These are phyloP conservation scores for Neogobius melanostomus DNA, from an alignment of 2,113 vertebrate genomes.

Conservation along the genomic window DNA sequence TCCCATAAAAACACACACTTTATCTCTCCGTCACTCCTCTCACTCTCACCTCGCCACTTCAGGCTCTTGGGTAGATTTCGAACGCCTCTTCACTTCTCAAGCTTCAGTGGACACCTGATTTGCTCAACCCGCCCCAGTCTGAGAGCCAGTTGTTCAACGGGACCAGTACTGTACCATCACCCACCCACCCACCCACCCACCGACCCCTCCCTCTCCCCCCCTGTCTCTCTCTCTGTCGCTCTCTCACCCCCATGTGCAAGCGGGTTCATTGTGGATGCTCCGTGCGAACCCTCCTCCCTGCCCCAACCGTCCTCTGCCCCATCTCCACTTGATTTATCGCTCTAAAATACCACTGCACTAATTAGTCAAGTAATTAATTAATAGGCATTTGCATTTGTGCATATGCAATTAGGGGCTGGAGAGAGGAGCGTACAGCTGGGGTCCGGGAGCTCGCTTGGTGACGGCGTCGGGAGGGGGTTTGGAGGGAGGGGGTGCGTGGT, in stretches of 20 bases:
- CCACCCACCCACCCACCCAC: conserved; percentile 4
- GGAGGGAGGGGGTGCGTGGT: conserved; percentile 35
- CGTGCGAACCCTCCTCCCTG: conserved; percentile 66
- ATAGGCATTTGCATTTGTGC: conserved; percentile 99
- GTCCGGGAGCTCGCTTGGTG: conserved; percentile 62
- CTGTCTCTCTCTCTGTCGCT: conserved; percentile 25
- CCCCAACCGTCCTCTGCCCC: conserved; percentile 87
- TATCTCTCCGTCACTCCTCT: neutral
- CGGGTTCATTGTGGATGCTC: conserved; percentile 61
- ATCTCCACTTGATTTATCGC: conserved; percentile 97
- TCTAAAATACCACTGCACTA: conserved; percentile 99
- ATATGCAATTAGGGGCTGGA: conserved; percentile 98
- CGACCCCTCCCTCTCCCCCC: conserved; percentile 21
- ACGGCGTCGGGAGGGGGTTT: neutral
- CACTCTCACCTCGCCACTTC: neutral
- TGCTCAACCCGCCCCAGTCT: conserved; percentile 19
- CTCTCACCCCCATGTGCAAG: conserved; percentile 29
- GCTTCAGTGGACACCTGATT: conserved; percentile 23
- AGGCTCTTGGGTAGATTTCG: conserved; percentile 12
- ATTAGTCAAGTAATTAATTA: conserved; percentile 99
- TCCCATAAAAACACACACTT: too few species aligned
- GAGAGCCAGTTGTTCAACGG: conserved; percentile 15
- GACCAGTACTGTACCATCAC: conserved; percentile 42
- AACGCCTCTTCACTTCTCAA: conserved; percentile 8
- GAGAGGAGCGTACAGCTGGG: conserved; percentile 95